Base-by-base conservation (phyloP, 2,113 vertebrate species). In the Sceloporus undulatus region DNA sequence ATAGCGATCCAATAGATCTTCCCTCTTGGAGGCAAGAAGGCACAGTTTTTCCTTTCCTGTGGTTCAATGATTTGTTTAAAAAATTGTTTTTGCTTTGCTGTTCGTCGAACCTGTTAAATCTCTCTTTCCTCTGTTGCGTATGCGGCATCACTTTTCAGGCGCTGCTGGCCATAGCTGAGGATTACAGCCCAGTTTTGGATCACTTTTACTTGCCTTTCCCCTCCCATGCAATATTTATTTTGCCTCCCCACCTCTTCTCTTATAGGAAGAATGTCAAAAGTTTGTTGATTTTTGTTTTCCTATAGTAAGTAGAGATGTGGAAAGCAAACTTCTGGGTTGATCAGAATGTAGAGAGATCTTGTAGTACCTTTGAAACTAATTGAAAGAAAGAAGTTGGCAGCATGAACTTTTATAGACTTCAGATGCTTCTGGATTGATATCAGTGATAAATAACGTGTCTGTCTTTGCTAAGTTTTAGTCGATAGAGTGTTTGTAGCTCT, bases 241-340 rank as follows among this genome's bases (percentile, higher is more conserved):
- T 9, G 10, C 14, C 4, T 18, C 0, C 1, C 48, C 23, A 34
- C 40, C 9, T 11, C 5, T 83, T 56, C 19, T 66, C 81, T 40
- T 86, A 59, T 19, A n/a, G 48, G 82, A 87, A 68, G 77, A 77
- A 87, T 70, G 66, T 88, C 87, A 91, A 21, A 77, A 42, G 80
- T 4, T 70, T 68, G 19, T 34, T 76, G 81, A 91, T 25, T 48
- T 76, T 86, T 66, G 10, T 3, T 89, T 85, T 27, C 82, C 18
- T 34, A 18, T 40, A 68, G 9, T 70, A 76, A 62, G 6, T n/a
- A 54, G 59, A 2, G 87, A 70, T 7, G 42, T 48, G 56, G 62
- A 14, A 40, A 78, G 85, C 80, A 11, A 6, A 71, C 42, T 48
- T 48, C 42, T 48, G 42, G 6, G 34, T 34, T 34, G 34, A 34